Conservation (phyloP, 1,140 invertebrate species). For the Aplysia californica region DNA sequence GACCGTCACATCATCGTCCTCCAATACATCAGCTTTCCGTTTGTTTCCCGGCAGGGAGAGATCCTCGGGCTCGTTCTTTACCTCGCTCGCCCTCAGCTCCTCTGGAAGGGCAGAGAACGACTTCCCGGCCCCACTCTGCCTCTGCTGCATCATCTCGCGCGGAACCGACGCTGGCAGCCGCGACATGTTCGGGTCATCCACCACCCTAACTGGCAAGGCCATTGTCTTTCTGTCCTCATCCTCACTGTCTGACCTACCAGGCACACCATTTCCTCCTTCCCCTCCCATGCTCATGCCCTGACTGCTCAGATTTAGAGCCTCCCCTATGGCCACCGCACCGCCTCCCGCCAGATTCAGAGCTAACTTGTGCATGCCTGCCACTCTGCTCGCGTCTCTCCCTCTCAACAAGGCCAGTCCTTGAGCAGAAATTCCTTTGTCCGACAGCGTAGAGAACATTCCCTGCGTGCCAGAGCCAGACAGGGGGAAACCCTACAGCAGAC, state of each 20-base stretch:
- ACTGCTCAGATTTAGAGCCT: background rate
- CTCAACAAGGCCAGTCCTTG: too few species aligned
- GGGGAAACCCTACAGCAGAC: too few species aligned
- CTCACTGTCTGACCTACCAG: too few species aligned
- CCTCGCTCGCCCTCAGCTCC: background rate
- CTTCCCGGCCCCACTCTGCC: too few species aligned
- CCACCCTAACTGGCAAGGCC: background rate
- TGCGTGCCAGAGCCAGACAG: too few species aligned
- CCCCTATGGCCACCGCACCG: background rate
- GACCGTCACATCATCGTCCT: background rate
- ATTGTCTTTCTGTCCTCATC: background rate
- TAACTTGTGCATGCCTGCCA: too few species aligned
- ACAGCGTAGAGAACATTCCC: too few species aligned
- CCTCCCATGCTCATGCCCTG: background rate
- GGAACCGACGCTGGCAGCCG: background rate
- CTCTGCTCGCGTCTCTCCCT: too few species aligned
- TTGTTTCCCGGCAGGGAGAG: background rate
- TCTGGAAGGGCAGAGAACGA: too few species aligned
- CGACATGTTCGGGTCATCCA: background rate
- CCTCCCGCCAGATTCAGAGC: too few species aligned
- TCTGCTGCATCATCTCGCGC: too few species aligned
- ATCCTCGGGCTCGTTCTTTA: background rate
- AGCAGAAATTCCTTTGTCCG: too few species aligned
- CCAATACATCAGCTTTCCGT: background rate
- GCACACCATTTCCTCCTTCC: background rate